Conservation (phyloP, 2,888 invertebrate genomes). For the Thymelicus lineola region DNA sequence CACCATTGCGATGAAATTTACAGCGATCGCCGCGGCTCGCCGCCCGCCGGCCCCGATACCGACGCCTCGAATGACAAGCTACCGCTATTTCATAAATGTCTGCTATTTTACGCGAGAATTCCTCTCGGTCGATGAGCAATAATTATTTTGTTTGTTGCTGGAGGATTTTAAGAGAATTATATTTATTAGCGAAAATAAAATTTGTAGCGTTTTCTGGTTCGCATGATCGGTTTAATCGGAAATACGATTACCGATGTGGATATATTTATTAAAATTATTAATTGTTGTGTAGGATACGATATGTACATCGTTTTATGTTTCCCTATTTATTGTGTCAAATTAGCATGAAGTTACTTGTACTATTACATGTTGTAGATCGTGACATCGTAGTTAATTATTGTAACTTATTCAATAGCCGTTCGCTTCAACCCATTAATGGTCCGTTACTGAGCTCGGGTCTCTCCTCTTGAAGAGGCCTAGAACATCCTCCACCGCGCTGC, state of each 20-base stretch:
- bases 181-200: constrained; percentile 53
- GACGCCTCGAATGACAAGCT: constrained; percentile 74
- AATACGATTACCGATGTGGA: background rate
- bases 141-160: constrained; percentile 68
- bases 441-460: too few relatives aligned
- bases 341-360: too few relatives aligned
- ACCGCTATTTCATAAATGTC: constrained; percentile 78
- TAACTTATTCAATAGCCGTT: constrained; percentile 6
- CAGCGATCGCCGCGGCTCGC: constrained; percentile 58
- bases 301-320: background rate
- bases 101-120: constrained; percentile 74
- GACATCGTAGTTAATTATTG: background rate
- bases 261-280: background rate
- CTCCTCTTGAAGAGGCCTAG: too few relatives aligned
- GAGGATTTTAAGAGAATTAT: constrained; percentile 62
- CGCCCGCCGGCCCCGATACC: constrained; percentile 65
- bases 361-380: background rate
- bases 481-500: too few relatives aligned
- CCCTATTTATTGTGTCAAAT: background rate
- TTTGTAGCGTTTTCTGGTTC: constrained; percentile 11
- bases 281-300: background rate
- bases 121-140: constrained; percentile 69
- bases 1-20: constrained; percentile 79
- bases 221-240: constrained; percentile 4
- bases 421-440: too few relatives aligned